Evolutionary conservation across 2,888 invertebrate species (phyloP).

Genomic region (Acronicta leporina): DNA sequence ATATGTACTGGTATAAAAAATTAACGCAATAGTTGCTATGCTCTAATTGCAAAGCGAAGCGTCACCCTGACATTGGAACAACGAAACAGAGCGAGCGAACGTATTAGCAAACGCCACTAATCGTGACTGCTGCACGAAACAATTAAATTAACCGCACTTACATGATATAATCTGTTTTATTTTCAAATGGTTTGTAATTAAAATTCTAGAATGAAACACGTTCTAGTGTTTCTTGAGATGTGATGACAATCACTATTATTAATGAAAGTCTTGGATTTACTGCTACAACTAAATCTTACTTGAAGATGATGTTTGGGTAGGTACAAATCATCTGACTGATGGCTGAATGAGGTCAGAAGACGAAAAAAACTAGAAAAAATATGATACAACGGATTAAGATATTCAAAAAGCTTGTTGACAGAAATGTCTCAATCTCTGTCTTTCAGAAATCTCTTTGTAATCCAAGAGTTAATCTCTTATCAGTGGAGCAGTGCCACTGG

Average conservation of each 20-base stretch:
- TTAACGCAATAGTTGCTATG: slow-evolving; percentile 48
- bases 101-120: slow-evolving; percentile 49
- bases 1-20: slow-evolving; percentile 23
- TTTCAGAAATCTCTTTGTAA: too few species aligned
- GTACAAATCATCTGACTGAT: too few species aligned
- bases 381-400: too few species aligned
- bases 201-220: slow-evolving; percentile 39
- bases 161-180: slow-evolving; percentile 59
- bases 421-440: too few species aligned
- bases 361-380: too few species aligned
- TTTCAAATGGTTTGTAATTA: slow-evolving; percentile 55
- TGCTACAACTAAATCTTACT: too few species aligned
- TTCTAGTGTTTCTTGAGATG: slow-evolving; percentile 15
- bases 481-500: too few species aligned
- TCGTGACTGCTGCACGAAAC: slow-evolving; percentile 60
- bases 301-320: too few species aligned
- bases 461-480: too few species aligned
- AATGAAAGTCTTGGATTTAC: neutral
- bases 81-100: slow-evolving; percentile 52
- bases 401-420: too few species aligned
- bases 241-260: slow-evolving; percentile 35
- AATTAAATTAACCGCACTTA: slow-evolving; percentile 64
- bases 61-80: slow-evolving; percentile 57
- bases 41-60: slow-evolving; percentile 45
- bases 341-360: too few species aligned